Conservation (phyloP, 2,113 vertebrate species). For the Oncorhynchus kisutch region DNA sequence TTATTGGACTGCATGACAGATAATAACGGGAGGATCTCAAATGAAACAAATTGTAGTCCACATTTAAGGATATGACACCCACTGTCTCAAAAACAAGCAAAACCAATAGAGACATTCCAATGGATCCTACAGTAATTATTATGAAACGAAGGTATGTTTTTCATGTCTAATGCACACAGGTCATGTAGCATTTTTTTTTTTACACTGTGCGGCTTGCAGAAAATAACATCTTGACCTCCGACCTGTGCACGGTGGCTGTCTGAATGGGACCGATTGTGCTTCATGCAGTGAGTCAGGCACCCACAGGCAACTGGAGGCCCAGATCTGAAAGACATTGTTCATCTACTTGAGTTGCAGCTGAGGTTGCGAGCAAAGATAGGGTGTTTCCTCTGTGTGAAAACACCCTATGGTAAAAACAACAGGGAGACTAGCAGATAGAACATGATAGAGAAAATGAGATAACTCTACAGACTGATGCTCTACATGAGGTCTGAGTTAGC, state of each 20-base stretch:
- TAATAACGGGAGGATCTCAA: not conserved
- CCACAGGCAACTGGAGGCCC: not conserved
- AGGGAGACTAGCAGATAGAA: not conserved
- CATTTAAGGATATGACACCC: not conserved
- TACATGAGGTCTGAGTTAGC: not conserved
- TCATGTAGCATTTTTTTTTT: not conserved
- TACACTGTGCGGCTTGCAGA: not conserved
- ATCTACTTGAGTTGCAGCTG: not conserved
- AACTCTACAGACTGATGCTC: not conserved
- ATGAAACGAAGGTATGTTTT: not conserved
- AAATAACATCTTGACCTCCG: not conserved
- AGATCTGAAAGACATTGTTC: not conserved
- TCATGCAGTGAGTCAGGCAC: not conserved
- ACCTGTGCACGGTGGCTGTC: slow-evolving; percentile 1
- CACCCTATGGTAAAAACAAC: not conserved
- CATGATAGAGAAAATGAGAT: not conserved
- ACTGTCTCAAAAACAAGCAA: not conserved
- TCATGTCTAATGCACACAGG: not conserved
- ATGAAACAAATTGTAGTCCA: not conserved
- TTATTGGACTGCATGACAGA: not conserved
- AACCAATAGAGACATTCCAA: not conserved
- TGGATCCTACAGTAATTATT: not conserved
- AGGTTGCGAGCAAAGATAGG: not conserved
- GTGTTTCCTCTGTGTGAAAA: not conserved
- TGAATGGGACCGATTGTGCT: not conserved